These are phyloP conservation scores for Suncus etruscus DNA, from an alignment of 2,113 vertebrate genomes.

Conservation along the genomic window DNA sequence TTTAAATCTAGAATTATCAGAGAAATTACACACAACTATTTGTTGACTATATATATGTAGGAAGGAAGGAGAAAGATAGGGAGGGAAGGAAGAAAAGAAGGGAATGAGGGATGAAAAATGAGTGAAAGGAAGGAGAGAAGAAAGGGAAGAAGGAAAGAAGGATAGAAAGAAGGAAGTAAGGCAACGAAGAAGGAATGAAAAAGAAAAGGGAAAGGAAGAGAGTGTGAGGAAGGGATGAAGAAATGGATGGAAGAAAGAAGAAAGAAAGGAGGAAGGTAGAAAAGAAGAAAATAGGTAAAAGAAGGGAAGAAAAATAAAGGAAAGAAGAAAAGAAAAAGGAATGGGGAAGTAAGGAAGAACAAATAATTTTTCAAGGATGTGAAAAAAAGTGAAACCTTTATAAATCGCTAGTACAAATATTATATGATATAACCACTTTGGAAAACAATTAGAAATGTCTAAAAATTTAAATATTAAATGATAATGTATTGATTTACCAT, in stretches of 20 bases:
- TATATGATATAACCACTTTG: background rate
- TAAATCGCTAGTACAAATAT: background rate
- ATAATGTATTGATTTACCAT: background rate
- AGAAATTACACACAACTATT: background rate
- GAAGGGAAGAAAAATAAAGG: too few relatives aligned
- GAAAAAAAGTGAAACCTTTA: background rate
- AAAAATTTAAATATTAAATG: background rate
- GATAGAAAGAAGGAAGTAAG: background rate
- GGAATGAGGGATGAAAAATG: too few relatives aligned
- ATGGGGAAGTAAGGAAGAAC: background rate
- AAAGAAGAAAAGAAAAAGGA: background rate
- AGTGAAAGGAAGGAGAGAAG: background rate
- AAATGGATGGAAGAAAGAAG: background rate
- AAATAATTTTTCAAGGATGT: background rate
- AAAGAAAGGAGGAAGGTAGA: too few relatives aligned
- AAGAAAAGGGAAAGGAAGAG: too few relatives aligned
- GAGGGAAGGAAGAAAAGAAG: too few relatives aligned
- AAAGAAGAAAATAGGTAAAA: too few relatives aligned
- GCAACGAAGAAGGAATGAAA: too few relatives aligned
- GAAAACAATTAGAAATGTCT: slow-evolving; percentile 37
- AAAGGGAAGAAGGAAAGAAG: background rate
- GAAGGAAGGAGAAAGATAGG: too few relatives aligned
- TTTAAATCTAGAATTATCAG: background rate
- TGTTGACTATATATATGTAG: too few relatives aligned
- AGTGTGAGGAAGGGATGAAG: too few relatives aligned